A percentile compares a stretch with the other conserved stretches of the same genome.
These are phyloP conservation scores for Pomatorhinus ruficollis DNA, from an alignment of 2,113 vertebrate species.

Conservation along the genomic window DNA sequence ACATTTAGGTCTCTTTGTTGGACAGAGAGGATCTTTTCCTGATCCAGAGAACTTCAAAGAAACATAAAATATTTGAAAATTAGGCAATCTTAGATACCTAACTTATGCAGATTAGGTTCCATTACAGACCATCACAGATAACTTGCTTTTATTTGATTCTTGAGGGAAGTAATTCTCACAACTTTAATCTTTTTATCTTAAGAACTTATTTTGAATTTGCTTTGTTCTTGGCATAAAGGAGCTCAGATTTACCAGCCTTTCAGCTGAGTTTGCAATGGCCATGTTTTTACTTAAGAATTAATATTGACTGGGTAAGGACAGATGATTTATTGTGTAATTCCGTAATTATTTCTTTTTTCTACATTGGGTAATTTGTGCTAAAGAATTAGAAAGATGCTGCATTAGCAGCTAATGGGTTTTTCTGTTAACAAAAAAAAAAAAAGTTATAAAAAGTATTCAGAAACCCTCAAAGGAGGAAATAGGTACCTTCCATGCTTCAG, in stretches of 20 bases:
- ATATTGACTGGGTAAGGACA: not conserved
- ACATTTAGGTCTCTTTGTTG: not conserved
- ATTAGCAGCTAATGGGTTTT: not conserved
- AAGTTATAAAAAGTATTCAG: not conserved
- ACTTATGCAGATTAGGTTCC: not conserved
- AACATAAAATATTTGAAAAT: not conserved
- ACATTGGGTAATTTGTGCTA: not conserved
- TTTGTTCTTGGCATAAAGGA: not conserved
- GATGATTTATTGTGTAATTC: conserved; percentile 7
- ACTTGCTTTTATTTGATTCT: not conserved
- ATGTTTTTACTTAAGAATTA: not conserved
- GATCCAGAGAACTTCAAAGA: not conserved
- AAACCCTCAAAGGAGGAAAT: not conserved
- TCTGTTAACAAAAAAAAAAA: not conserved
- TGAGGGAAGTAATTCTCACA: not conserved
- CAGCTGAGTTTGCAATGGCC: not conserved
- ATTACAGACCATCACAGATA: not conserved
- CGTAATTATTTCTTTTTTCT: not conserved
- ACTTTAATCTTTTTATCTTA: not conserved
- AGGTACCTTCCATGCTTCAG: not conserved
- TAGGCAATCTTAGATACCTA: not conserved
- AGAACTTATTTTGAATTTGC: not conserved
- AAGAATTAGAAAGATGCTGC: not conserved
- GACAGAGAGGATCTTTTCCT: not conserved
- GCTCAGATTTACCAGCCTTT: not conserved